Percentiles rank a stretch among this genome's conserved stretches.
Evolutionary conservation across 1,140 invertebrate species (phyloP).

Genomic region (Eciton burchellii): DNA sequence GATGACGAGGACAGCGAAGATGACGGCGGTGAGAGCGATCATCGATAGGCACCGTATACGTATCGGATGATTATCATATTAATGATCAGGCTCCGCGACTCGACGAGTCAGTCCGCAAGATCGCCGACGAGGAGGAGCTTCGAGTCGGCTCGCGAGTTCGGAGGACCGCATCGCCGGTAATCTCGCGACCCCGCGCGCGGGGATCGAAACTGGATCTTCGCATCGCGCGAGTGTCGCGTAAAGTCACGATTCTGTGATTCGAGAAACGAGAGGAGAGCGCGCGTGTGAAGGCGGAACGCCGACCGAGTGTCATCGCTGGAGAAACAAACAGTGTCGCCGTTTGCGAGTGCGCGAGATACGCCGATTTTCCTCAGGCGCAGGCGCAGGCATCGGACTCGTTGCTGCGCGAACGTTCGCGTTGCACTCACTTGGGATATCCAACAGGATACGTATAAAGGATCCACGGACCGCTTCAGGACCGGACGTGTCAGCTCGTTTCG

Average conservation of each 20-base stretch:
- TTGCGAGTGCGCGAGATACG: conserved; percentile 22
- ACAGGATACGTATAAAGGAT: conserved; percentile 17
- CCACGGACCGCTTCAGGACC: conserved; percentile 6
- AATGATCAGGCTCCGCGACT: conserved; percentile 72
- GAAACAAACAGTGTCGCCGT: conserved; percentile 24
- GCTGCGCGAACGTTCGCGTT: conserved; percentile 1
- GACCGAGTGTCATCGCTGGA: conserved; percentile 16
- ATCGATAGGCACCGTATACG: conserved; percentile 70
- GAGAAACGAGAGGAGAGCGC: conserved; percentile 1
- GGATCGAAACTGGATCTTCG: conserved; percentile 7
- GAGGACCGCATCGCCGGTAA: conserved; percentile 23
- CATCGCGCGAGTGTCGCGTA: conserved; percentile 23
- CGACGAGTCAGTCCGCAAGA: conserved; percentile 63
- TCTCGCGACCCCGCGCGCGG: background rate
- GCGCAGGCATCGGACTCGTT: conserved; percentile 11
- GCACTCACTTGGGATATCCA: conserved; percentile 58
- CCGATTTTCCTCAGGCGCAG: conserved; percentile 3
- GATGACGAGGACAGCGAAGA: conserved; percentile 52
- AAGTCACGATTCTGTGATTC: conserved; percentile 28
- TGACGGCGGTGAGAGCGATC: conserved; percentile 55
- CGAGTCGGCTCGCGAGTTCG: conserved; percentile 24
- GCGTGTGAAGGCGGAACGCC: conserved; percentile 33
- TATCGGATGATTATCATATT: conserved; percentile 78
- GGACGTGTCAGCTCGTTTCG: conserved; percentile 34
- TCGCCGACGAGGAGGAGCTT: conserved; percentile 55